These are phyloP conservation scores for Phymastichus coffea DNA, from an alignment of 1,140 invertebrate species.

Conservation along the genomic window DNA sequence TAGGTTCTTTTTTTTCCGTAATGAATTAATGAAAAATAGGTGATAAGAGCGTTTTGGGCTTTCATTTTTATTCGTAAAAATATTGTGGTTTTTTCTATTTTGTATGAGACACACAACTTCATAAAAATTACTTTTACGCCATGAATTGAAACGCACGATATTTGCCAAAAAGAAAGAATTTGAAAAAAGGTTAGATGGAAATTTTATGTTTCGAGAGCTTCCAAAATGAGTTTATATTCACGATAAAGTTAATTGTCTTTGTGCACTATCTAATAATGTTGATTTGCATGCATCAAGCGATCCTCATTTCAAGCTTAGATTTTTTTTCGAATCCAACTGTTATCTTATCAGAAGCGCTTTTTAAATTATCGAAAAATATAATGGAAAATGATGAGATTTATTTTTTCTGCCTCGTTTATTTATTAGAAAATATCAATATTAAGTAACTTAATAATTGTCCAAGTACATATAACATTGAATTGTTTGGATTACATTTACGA, in stretches of 20 bases:
- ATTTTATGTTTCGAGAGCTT: not conserved
- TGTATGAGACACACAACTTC: not conserved
- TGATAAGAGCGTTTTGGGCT: not conserved
- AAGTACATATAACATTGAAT: no score
- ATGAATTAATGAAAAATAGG: not conserved
- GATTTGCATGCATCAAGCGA: no score
- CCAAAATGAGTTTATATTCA: no score
- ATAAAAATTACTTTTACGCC: not conserved
- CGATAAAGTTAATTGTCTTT: no score
- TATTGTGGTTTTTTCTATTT: not conserved
- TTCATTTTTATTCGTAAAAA: not conserved
- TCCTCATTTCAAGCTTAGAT: no score
- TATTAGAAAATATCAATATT: not conserved
- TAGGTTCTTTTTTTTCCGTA: not conserved
- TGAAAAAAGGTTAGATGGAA: not conserved
- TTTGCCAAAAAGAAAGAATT: slow-evolving; percentile 4
- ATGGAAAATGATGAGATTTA: not conserved
- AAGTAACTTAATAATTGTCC: no score
- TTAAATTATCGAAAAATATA: slow-evolving; percentile 14
- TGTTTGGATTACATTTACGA: no score
- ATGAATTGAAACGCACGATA: not conserved
- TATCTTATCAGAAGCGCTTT: no score
- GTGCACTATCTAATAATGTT: no score
- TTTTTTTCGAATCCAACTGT: no score
- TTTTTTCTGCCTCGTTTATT: not conserved